Evolutionary conservation across 2,113 vertebrate species (phyloP).

Genomic region (Mormyrus iriodes): DNA sequence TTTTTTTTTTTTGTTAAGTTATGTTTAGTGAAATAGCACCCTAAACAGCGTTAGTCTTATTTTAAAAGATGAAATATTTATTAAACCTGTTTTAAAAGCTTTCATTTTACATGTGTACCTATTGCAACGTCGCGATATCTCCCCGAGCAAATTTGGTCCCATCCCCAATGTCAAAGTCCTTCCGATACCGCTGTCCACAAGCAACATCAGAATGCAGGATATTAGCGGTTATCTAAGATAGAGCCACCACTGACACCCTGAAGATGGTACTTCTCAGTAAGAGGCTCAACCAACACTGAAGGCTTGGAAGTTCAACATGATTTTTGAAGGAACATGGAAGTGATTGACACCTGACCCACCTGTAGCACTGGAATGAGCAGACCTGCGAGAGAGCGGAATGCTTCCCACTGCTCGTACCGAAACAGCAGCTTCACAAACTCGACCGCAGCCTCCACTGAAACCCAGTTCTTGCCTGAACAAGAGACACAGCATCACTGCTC

Average conservation of each 20-base stretch:
- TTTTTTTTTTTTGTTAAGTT: not conserved
- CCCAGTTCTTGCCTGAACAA: slow-evolving; percentile 59
- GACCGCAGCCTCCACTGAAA: slow-evolving; percentile 70
- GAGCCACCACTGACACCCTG: not conserved
- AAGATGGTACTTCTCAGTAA: not conserved
- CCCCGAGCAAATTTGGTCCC: too few relatives aligned
- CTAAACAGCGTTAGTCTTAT: not conserved
- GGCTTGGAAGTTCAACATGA: not conserved
- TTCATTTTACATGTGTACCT: not conserved
- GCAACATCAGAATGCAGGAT: not conserved
- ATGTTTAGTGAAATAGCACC: not conserved
- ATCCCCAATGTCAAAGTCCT: not conserved
- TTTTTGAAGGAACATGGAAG: not conserved
- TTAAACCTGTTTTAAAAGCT: not conserved
- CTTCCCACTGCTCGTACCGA: slow-evolving; percentile 72
- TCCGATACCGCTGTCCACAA: not conserved
- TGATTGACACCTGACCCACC: slow-evolving; percentile 54
- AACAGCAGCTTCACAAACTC: slow-evolving; percentile 81
- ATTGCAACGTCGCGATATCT: not conserved
- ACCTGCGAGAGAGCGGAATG: slow-evolving; percentile 62
- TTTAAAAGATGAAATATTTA: not conserved
- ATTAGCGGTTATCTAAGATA: not conserved
- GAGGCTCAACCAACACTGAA: not conserved
- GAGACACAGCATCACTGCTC: not conserved
- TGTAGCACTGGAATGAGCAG: slow-evolving; percentile 65